phyloP scores from a whole-genome alignment of 2,888 invertebrate species.

The Xiphydria camelus region DNA sequence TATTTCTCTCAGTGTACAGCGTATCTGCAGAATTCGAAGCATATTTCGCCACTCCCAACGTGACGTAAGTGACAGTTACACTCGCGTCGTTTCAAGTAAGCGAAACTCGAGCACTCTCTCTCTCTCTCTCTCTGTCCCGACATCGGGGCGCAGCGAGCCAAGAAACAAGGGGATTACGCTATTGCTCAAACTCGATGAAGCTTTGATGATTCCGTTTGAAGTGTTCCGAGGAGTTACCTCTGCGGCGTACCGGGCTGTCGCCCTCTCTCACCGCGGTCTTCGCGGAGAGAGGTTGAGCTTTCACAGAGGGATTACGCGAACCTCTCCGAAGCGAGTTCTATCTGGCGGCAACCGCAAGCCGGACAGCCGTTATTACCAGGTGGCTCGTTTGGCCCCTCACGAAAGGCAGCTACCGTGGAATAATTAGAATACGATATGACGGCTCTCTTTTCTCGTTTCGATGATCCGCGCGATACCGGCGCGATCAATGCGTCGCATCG shows the following conservation, averaged over 20 bases:
- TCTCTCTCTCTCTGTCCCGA: too few species aligned
- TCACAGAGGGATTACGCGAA: constrained; percentile 51
- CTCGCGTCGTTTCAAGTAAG: too few species aligned
- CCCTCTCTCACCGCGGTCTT: constrained; percentile 24
- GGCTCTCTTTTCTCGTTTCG: too few species aligned
- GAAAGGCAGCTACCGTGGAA: constrained; percentile 30
- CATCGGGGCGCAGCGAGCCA: too few species aligned
- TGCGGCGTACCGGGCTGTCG: constrained; percentile 38
- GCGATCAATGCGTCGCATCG: too few species aligned
- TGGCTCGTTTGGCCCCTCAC: constrained; percentile 27
- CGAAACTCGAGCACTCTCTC: too few species aligned
- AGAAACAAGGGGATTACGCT: constrained; percentile 43
- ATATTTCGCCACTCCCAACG: too few species aligned
- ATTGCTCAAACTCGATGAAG: constrained; percentile 45
- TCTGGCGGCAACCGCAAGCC: constrained; percentile 50
- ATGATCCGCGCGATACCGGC: too few species aligned
- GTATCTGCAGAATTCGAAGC: too few species aligned
- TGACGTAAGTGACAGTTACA: too few species aligned
- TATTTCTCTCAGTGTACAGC: too few species aligned
- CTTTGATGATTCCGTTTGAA: constrained; percentile 56
- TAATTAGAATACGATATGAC: constrained; percentile 40
- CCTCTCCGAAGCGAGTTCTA: constrained; percentile 41
- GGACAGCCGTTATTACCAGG: constrained; percentile 52
- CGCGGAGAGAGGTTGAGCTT: constrained; percentile 37
- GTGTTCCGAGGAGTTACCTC: constrained; percentile 33